Conservation (phyloP, 2,888 invertebrate species). For the Campaea margaritaria region DNA sequence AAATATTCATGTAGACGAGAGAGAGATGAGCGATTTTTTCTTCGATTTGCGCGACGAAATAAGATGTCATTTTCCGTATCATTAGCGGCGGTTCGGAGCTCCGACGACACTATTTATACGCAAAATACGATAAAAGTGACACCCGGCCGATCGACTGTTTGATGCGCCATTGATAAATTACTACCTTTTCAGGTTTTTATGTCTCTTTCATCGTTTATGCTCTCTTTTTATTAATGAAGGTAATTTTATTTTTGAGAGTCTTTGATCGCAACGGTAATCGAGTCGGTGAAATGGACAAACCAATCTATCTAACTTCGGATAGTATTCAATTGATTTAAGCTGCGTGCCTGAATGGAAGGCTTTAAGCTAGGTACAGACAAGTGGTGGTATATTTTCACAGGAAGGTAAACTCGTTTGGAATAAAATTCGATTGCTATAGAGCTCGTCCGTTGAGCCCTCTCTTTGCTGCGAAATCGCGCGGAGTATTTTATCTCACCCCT, state of each 20-base stretch:
- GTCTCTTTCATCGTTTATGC: conserved; percentile 59
- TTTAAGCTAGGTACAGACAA: conserved; percentile 34
- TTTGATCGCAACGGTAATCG: conserved; percentile 27
- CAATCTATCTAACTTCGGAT: conserved; percentile 23
- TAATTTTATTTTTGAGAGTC: conserved; percentile 31
- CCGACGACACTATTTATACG: conserved; percentile 84
- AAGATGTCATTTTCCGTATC: conserved; percentile 86
- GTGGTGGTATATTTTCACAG: conserved; percentile 57
- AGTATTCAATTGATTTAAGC: conserved; percentile 34
- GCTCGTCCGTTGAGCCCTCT: conserved; percentile 76
- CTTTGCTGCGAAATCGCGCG: conserved; percentile 79
- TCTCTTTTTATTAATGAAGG: conserved; percentile 48
- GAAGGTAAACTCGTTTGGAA: conserved; percentile 77
- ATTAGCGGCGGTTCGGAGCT: conserved; percentile 82
- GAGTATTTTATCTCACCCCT: conserved; percentile 78
- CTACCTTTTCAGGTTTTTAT: conserved; percentile 74
- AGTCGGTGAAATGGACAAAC: conserved; percentile 21
- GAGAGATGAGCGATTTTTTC: conserved; percentile 84
- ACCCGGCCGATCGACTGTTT: conserved; percentile 82
- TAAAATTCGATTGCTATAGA: conserved; percentile 70
- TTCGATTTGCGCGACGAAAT: conserved; percentile 84
- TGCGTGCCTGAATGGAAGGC: conserved; percentile 25
- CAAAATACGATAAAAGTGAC: conserved; percentile 84
- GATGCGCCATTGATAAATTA: conserved; percentile 84
- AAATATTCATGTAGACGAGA: conserved; percentile 84